phyloP scores from a whole-genome alignment of 2,113 vertebrate genomes.

The Odocoileus virginianus region DNA sequence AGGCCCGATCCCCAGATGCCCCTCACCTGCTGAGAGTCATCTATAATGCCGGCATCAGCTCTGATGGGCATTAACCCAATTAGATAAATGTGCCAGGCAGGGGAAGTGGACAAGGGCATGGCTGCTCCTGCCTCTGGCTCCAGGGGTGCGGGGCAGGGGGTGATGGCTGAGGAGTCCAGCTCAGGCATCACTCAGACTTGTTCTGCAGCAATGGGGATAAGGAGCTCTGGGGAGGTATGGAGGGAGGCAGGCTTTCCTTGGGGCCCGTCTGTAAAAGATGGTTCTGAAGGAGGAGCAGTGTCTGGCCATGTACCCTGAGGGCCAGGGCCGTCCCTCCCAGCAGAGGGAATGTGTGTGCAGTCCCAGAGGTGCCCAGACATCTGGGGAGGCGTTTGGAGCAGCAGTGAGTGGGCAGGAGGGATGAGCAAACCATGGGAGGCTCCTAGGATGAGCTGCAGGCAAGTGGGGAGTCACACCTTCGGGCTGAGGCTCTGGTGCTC shows the following conservation, averaged over 20 bases:
- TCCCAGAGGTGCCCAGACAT: rapidly evolving
- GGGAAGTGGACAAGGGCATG: rapidly evolving
- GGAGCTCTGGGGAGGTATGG: rapidly evolving
- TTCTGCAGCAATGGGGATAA: background rate
- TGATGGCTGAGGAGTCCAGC: rapidly evolving
- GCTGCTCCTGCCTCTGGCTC: background rate
- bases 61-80: too few relatives aligned
- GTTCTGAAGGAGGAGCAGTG: background rate
- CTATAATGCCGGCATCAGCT: background rate
- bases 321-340: background rate
- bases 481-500: background rate
- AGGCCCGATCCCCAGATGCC: too few relatives aligned
- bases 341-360: background rate
- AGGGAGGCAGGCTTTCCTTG: background rate
- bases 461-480: background rate
- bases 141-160: background rate
- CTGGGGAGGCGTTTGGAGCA: background rate
- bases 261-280: rapidly evolving
- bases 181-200: rapidly evolving
- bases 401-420: background rate
- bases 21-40: background rate
- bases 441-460: background rate
- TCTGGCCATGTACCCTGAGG: background rate
- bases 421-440: background rate
- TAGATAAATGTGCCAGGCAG: background rate